Base-by-base conservation (phyloP, 2,797 vertebrate genomes). In the Gymnocypris eckloni region DNA sequence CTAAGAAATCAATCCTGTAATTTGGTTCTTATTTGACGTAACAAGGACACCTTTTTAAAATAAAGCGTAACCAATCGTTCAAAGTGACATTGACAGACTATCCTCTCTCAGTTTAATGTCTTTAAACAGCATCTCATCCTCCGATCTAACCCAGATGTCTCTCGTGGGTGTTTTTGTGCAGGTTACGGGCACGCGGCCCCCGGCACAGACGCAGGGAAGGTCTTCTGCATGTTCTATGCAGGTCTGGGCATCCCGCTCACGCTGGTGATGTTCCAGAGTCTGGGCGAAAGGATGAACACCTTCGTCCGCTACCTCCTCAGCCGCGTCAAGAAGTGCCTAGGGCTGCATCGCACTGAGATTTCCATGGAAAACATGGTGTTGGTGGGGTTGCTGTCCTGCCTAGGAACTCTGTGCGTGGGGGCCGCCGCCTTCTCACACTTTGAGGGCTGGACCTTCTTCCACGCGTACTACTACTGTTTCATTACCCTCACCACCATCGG, bases 151-250 rank as follows among this genome's bases (percentile, higher is more conserved):
- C 28, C 28, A 52, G 71, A 1, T 67, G 22, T 73, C 67, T 4
- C 56, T 25, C 48, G 66, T 66, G 45, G 8, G 48, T 54, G 66
- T 41, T 73, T 79, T 25, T 90, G 82, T 84, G 0, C 92, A 99
- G 98, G 98, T 89, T 99, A 99, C 43, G 97, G 98, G 22, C 98
- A 99, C 0, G 96, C 97, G 0, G 98, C 97, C 3, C 98, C 98
- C 0, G 97, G 98, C 85, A 99, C 98, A 0, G 98, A 99, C 0
- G 96, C 97, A 0, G 97, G 98, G 79, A 99, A 99, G 91, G 95
- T 98, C 61, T 99, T 99, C 96, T 99, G 98, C 93, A 99, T 99
- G 98, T 99, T 99, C 94, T 99, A 99, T 0, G 98, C 97, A 0
- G 96, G 98, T 5, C 95, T 99, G 83, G 98, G 98, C 87, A 99